Base-by-base conservation (phyloP, 2,113 vertebrate genomes). In the Gymnocephalus cernua region DNA sequence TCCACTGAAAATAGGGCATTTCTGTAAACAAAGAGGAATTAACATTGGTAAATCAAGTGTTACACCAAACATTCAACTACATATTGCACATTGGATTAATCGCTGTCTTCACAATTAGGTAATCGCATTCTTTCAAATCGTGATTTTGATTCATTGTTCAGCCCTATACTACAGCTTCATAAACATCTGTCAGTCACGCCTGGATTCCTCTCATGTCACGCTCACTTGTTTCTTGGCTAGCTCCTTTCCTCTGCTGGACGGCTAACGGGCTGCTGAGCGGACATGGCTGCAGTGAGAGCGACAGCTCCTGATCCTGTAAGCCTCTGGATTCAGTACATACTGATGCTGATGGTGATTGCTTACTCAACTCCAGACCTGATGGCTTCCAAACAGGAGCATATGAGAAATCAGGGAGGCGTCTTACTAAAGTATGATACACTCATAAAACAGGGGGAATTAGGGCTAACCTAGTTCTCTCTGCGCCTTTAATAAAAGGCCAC, bases 231-330 rank as follows among this genome's bases (percentile, higher is more conserved):
- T 59, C 65, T 19, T 6, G 4, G 18, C 29, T 65, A 5, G 4
- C 25, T 61, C 41, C 58, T 38, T 68, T 67, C 64, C 76, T 78
- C 19, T 51, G n/a, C 23, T 61, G 23, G n/a, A 18, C 63, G 50
- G 19, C 15, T 19, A 47, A 45, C 10, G 27, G 27, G 32, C 73
- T 64, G 58, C 13, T 53, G 76, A 41, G 32, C 67, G 19, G 47
- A 72, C 38, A 47, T 64, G 58, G 67, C 44, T 41, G 29, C 27
- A 77, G 74, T 58, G 51, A 47, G 56, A 73, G 50, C 23, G 63
- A 48, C 41, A 66, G 66, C n/a, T n/a, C 21, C 21, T 51, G 23
- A 48, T 61, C 65, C 53, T 12, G 56, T 16, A 78, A 78, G 54
- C 64, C 54, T 44, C n/a, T 56, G 48, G 29, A 57, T 64, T 56